phyloP scores from a whole-genome alignment of 2,113 vertebrate species.

The Ceyx melanurus region DNA sequence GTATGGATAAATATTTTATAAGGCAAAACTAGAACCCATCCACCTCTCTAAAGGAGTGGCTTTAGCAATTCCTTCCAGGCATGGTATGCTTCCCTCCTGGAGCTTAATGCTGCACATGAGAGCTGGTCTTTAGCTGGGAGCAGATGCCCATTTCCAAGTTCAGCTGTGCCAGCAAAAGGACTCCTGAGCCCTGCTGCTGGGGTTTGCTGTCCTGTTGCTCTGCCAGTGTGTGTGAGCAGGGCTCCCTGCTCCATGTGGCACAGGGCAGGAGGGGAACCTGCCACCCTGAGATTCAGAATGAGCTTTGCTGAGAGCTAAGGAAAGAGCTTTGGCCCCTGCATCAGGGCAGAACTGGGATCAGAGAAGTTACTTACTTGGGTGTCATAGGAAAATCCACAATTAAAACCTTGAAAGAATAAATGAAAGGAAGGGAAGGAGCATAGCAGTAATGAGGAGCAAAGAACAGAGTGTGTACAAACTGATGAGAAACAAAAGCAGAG shows the following conservation, averaged over 20 bases:
- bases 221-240: not conserved
- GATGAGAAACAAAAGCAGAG: not conserved
- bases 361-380: not conserved
- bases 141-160: not conserved
- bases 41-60: not conserved
- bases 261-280: not conserved
- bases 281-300: not conserved
- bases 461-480: not conserved
- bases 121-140: not conserved
- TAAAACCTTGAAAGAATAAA: not conserved
- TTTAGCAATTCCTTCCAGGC: not conserved
- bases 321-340: not conserved
- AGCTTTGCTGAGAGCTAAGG: not conserved
- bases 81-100: not conserved
- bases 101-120: not conserved
- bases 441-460: not conserved
- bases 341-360: not conserved
- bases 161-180: not conserved
- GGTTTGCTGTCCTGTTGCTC: not conserved
- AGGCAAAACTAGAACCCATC: not conserved
- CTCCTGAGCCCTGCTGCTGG: accelerated
- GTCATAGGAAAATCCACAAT: not conserved
- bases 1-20: not conserved
- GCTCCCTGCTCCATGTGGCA: not conserved
- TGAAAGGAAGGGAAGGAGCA: not conserved